Conservation (phyloP, 2,797 vertebrate species). For the Eremophila alpestris region DNA sequence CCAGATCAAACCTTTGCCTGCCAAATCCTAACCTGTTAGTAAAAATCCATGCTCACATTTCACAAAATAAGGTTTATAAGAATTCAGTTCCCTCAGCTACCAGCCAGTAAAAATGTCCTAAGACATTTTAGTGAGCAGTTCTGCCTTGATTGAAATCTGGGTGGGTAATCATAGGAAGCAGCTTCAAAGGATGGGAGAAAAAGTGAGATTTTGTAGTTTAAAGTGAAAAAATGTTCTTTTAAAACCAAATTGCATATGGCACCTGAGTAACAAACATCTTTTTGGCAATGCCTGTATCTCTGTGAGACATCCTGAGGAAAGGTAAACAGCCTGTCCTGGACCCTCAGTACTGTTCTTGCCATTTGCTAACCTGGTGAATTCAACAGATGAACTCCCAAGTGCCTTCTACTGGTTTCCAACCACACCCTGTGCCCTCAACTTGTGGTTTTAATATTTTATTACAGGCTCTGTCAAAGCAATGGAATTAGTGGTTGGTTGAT, state of each 20-base stretch:
- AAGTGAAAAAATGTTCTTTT: not conserved
- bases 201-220: not conserved
- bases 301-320: not conserved
- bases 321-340: not conserved
- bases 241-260: not conserved
- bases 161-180: not conserved
- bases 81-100: not conserved
- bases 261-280: not conserved
- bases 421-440: not conserved
- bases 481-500: not conserved
- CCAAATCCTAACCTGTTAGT: not conserved
- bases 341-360: not conserved
- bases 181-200: not conserved
- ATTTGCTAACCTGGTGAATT: not conserved
- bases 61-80: not conserved
- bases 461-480: not conserved
- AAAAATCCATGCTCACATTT: not conserved
- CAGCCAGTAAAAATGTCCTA: not conserved
- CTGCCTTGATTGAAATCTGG: not conserved
- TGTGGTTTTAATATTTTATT: constrained; percentile 4
- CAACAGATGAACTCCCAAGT: not conserved
- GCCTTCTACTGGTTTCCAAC: not conserved
- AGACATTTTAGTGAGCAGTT: not conserved
- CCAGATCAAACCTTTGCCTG: not conserved
- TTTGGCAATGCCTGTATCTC: not conserved